Evolutionary conservation across 92 coral and sea anemone species (phyloP).

Genomic region (Zoanthus solanderi): DNA sequence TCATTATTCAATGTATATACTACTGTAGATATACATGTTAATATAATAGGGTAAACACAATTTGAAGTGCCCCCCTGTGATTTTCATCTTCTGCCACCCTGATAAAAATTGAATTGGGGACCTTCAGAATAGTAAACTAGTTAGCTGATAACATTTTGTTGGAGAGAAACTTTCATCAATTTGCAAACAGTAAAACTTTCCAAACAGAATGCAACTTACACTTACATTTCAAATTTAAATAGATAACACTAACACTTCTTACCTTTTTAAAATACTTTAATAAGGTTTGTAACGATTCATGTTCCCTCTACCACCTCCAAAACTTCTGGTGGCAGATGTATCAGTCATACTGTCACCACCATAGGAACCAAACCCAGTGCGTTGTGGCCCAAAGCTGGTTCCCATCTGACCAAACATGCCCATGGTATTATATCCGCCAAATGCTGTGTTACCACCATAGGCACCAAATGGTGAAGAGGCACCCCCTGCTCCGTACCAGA

Average conservation of each 20-base stretch:
- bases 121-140: no score
- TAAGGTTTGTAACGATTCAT: slow-evolving; percentile 15
- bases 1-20: no score
- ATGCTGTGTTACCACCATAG: neutral
- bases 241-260: neutral
- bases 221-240: neutral
- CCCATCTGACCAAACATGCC: slow-evolving; percentile 24
- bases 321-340: neutral
- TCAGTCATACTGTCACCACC: slow-evolving; percentile 1
- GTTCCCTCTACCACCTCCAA: neutral
- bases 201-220: neutral
- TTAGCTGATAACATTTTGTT: no score
- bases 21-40: no score
- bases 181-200: no score
- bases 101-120: no score
- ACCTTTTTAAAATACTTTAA: neutral
- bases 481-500: neutral
- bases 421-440: neutral
- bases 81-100: no score
- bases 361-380: neutral
- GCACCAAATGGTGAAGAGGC: slow-evolving; percentile 14
- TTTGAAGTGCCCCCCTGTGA: no score
- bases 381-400: slow-evolving; percentile 31
- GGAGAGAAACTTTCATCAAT: no score
- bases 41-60: no score